Evolutionary conservation across 2,113 vertebrate genomes (phyloP).

Genomic region (Caloenas nicobarica): DNA sequence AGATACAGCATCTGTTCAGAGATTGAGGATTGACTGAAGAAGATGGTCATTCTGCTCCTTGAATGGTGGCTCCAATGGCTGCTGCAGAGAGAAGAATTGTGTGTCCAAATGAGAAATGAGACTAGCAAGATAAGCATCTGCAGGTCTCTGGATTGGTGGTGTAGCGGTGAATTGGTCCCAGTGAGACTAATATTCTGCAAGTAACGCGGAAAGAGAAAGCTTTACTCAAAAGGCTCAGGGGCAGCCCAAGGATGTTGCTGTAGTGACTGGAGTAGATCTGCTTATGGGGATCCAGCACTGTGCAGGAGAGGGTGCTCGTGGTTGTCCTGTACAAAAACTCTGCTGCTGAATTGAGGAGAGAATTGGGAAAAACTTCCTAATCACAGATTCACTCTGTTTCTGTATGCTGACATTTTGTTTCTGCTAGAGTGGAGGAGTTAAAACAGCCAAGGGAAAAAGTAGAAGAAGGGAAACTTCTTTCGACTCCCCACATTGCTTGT

Average conservation of each 20-base stretch:
- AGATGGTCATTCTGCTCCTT: background rate
- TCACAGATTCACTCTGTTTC: background rate
- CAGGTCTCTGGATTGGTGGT: background rate
- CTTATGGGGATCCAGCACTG: background rate
- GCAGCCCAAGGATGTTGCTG: slow-evolving; percentile 27
- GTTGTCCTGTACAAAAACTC: background rate
- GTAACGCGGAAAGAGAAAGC: background rate
- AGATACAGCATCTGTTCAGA: background rate
- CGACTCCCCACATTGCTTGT: background rate
- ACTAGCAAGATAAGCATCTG: background rate
- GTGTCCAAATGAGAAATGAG: background rate
- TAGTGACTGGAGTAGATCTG: background rate
- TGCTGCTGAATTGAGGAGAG: background rate
- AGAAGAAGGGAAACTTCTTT: background rate
- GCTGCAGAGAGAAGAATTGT: background rate
- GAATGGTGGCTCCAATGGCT: background rate
- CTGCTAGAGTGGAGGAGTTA: background rate
- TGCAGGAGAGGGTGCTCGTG: background rate
- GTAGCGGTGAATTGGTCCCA: slow-evolving; percentile 45
- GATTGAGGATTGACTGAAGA: background rate
- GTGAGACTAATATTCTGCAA: slow-evolving; percentile 36
- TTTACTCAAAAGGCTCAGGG: background rate
- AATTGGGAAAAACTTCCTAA: background rate
- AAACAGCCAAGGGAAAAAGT: background rate
- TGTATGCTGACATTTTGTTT: background rate